A percentile compares a stretch with the other conserved stretches of the same genome.
phyloP scores from a whole-genome alignment of 2,888 invertebrate genomes.

The Mimachlamys varia region DNA sequence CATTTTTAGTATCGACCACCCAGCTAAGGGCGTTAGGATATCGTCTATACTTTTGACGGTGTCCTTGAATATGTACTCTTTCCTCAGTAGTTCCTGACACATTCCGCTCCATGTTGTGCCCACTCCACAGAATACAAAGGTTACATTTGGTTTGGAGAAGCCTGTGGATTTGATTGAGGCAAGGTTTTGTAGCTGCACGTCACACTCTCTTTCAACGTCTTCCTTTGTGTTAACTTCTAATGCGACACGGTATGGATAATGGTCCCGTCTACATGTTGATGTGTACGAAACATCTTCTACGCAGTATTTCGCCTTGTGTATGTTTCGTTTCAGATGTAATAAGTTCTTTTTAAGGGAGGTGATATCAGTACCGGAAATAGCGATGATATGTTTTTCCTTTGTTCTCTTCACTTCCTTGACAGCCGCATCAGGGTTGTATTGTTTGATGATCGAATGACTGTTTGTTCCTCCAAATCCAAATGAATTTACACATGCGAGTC shows the following conservation, averaged over 20 bases:
- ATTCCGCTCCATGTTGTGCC: slow-evolving; percentile 66
- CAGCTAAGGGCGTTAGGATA: slow-evolving; percentile 42
- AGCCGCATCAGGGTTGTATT: neutral
- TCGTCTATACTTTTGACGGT: slow-evolving; percentile 54
- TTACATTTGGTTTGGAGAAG: slow-evolving; percentile 43
- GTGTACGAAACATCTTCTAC: neutral
- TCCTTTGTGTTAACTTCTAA: slow-evolving; percentile 43
- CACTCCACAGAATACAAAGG: slow-evolving; percentile 67
- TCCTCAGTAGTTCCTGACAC: slow-evolving; percentile 57
- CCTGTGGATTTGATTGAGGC: neutral
- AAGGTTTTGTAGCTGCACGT: neutral
- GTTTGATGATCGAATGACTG: slow-evolving; percentile 59
- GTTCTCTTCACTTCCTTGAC: neutral
- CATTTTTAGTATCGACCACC: slow-evolving; percentile 52
- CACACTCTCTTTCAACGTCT: slow-evolving; percentile 42
- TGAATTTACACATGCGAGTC: slow-evolving; percentile 58
- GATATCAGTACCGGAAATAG: neutral
- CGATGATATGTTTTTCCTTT: neutral
- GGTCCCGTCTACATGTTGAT: slow-evolving; percentile 47
- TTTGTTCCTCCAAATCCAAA: slow-evolving; percentile 71
- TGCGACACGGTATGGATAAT: slow-evolving; percentile 50
- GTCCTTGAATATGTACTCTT: slow-evolving; percentile 51
- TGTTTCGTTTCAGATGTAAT: neutral
- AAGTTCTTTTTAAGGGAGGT: slow-evolving; percentile 3
- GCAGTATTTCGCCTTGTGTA: slow-evolving; percentile 2